These are phyloP conservation scores for Calycopis cecrops DNA, from an alignment of 1,140 invertebrate species.

Conservation along the genomic window DNA sequence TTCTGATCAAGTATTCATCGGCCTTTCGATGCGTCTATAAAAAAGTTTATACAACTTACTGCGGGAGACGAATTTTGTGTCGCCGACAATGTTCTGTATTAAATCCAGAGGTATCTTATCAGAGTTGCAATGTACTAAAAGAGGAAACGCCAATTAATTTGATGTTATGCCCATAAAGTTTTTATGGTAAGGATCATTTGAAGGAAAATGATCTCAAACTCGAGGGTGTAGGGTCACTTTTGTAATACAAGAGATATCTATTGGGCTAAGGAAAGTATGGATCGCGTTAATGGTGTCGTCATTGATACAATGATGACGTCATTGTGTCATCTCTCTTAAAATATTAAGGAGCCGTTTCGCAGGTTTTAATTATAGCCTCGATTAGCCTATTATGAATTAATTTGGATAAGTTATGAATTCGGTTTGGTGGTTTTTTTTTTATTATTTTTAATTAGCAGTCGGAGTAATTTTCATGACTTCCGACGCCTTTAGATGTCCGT, in stretches of 20 bases:
- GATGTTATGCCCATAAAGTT: slow-evolving; percentile 6
- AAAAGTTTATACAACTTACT: slow-evolving; percentile 5
- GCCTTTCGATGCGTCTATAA: not conserved
- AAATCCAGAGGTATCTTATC: slow-evolving; percentile 2
- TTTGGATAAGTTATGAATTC: no score
- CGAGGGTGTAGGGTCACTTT: not conserved
- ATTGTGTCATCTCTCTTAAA: no score
- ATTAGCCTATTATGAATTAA: no score
- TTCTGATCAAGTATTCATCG: no score
- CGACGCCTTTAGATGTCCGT: no score
- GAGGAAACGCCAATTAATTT: slow-evolving; percentile 5
- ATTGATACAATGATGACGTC: no score
- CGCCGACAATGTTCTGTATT: not conserved
- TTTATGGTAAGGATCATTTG: not conserved
- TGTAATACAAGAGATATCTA: not conserved
- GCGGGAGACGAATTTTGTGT: slow-evolving; percentile 1
- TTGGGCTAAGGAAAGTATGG: not conserved
- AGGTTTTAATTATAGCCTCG: no score
- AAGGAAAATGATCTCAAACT: not conserved
- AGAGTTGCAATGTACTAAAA: slow-evolving; percentile 9
- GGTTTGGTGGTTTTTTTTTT: no score
- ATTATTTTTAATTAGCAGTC: no score
- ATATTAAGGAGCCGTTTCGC: no score
- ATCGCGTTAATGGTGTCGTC: no score
- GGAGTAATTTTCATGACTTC: no score